Conservation (phyloP, 2,797 vertebrate species). For the Oceanodroma leucorhoa region DNA sequence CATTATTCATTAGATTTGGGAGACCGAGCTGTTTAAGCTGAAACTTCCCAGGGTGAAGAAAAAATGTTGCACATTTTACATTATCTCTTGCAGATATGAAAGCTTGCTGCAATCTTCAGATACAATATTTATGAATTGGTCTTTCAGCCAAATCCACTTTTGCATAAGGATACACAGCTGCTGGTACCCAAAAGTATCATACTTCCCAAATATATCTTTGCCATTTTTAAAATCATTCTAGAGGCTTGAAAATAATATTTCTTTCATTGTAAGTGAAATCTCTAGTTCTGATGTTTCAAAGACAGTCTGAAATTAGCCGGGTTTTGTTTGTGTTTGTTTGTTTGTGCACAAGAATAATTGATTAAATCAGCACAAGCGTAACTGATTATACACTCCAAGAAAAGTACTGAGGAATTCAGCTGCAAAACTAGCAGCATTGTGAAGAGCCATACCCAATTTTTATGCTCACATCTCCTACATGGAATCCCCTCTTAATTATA, state of each 20-base stretch:
- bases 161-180: conserved; percentile 61
- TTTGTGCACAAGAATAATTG: conserved; percentile 63
- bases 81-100: conserved; percentile 53
- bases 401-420: conserved; percentile 33
- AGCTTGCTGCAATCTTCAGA: conserved; percentile 28
- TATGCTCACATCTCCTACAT: background rate
- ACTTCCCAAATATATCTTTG: conserved; percentile 58
- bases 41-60: conserved; percentile 12
- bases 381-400: conserved; percentile 58
- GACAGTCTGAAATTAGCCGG: conserved; percentile 46
- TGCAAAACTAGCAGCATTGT: conserved; percentile 14
- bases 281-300: conserved; percentile 31
- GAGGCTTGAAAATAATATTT: conserved; percentile 46
- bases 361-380: conserved; percentile 58
- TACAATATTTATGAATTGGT: conserved; percentile 63
- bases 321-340: conserved; percentile 59
- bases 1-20: background rate
- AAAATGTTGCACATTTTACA: conserved; percentile 47
- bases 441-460: background rate
- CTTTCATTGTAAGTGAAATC: conserved; percentile 36
- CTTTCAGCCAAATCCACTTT: conserved; percentile 63
- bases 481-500: conserved; percentile 46
- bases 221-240: conserved; percentile 36
- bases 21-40: background rate
- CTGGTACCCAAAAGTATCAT: conserved; percentile 36